A percentile compares a stretch with the other conserved stretches of the same genome.
phyloP scores from a whole-genome alignment of 2,113 vertebrate genomes.

The Perca fluviatilis region DNA sequence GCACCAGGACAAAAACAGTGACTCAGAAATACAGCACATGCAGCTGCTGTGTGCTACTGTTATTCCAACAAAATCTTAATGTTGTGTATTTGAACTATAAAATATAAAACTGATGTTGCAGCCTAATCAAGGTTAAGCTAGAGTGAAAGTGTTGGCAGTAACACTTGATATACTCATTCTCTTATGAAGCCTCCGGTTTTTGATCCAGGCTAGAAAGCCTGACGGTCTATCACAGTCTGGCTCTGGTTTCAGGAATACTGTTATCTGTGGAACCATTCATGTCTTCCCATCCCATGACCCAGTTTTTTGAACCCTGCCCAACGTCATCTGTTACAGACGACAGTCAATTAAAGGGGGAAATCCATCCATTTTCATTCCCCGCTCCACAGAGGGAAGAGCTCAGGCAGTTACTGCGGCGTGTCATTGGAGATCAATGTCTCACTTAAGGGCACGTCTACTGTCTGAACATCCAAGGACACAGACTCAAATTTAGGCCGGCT shows the following conservation, averaged over 20 bases:
- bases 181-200: background rate
- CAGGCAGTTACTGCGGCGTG: constrained; percentile 8
- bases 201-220: background rate
- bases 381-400: constrained; percentile 5
- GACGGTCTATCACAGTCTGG: background rate
- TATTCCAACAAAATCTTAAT: background rate
- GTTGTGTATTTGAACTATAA: background rate
- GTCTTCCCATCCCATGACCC: constrained; percentile 26
- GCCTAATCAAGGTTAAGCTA: background rate
- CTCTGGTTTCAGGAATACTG: constrained; percentile 35
- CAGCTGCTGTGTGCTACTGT: constrained; percentile 3
- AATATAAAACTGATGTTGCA: background rate
- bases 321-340: constrained; percentile 23
- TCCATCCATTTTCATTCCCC: constrained; percentile 31
- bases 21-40: constrained; percentile 1
- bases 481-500: background rate
- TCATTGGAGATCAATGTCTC: constrained; percentile 55
- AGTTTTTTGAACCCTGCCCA: constrained; percentile 22
- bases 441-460: constrained; percentile 36
- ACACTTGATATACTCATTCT: background rate
- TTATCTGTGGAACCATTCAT: constrained; percentile 4
- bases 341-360: constrained; percentile 21
- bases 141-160: too few species aligned
- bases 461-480: constrained; percentile 20
- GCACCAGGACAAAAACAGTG: background rate